Evolutionary conservation across 1,140 invertebrate genomes (phyloP).

Genomic region (Andricus grossulariae): DNA sequence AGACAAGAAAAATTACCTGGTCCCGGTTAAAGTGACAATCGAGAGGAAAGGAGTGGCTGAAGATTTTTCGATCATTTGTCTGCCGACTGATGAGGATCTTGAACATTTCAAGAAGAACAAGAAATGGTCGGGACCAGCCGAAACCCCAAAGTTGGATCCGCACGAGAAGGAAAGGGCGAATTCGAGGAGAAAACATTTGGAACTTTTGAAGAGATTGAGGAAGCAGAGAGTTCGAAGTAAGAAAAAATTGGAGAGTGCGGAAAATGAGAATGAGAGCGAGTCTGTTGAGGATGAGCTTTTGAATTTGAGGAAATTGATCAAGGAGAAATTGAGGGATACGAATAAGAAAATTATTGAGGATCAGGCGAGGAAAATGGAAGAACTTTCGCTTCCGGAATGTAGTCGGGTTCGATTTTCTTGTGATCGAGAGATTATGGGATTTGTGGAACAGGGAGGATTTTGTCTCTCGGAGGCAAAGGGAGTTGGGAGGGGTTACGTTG

Average conservation of each 20-base stretch:
- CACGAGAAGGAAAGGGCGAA: slow-evolving; percentile 78
- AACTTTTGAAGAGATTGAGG: slow-evolving; percentile 78
- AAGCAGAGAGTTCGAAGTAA: slow-evolving; percentile 71
- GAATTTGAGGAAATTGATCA: slow-evolving; percentile 39
- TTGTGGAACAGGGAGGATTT: slow-evolving; percentile 82
- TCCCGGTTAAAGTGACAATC: slow-evolving; percentile 76
- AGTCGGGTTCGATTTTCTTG: slow-evolving; percentile 79
- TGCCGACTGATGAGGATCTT: slow-evolving; percentile 79
- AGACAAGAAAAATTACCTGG: slow-evolving; percentile 69
- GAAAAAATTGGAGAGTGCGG: slow-evolving; percentile 32
- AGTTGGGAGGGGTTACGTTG: slow-evolving; percentile 82
- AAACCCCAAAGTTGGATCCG: slow-evolving; percentile 78
- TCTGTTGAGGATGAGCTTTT: not conserved
- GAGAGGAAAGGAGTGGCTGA: slow-evolving; percentile 73
- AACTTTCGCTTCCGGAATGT: slow-evolving; percentile 82
- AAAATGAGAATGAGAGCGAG: not conserved
- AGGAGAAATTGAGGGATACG: slow-evolving; percentile 34
- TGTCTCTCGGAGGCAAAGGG: slow-evolving; percentile 81
- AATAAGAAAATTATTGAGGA: slow-evolving; percentile 67
- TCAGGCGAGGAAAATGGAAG: slow-evolving; percentile 80
- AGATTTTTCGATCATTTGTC: slow-evolving; percentile 80
- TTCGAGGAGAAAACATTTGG: slow-evolving; percentile 78
- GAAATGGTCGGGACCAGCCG: slow-evolving; percentile 73
- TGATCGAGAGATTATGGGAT: slow-evolving; percentile 84
- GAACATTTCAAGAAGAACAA: slow-evolving; percentile 63